Base-by-base conservation (phyloP, 2,888 invertebrate species). In the Ophion ellenae region DNA sequence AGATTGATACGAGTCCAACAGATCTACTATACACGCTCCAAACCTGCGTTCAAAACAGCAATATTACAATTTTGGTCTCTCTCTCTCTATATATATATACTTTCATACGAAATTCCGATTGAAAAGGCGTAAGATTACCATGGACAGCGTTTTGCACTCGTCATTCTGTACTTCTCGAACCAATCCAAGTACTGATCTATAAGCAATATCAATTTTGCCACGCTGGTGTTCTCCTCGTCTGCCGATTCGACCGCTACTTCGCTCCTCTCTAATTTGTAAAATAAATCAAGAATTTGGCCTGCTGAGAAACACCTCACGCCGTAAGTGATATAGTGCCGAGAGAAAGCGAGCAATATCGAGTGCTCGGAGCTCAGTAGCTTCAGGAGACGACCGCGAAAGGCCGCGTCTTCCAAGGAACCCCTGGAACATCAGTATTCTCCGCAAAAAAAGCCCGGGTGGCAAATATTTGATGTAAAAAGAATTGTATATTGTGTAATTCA, bases 161-260 rank as follows among this genome's bases (percentile, higher is more conserved):
- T 66, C 70, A 87, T 74, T 63, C 85, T 76, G 83, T 75, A 81
- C 36, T 24, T 79, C 74, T 87, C 87, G 76, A 87, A 87, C 87
- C 87, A 87, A 73, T 86, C 81, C 45, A 87, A 80, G 45, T 87
- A 87, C 53, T 83, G 86, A 85, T 87, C 87, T n/a, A 87, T 86
- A 2, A 87, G 79, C 63, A 87, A 64, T 59, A 87, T 69, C 75
- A 87, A 79, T 86, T 83, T 85, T 2, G 87, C 86, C 11, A 86
- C 78, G 67, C 77, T 76, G 20, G 75, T 81, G 47, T 86, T 87
- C 59, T 86, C 86, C 40, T 87, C 86, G 32, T 86, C 78, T 9
- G 81, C 63, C 20, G 81, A 59, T 75, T 69, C 85, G 5, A 20
- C 7, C 10, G 66, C 10, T 3, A 20, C 17, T 57, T 79, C 59